Conservation (phyloP, 2,888 invertebrate species). For the Tetragnatha montana region DNA sequence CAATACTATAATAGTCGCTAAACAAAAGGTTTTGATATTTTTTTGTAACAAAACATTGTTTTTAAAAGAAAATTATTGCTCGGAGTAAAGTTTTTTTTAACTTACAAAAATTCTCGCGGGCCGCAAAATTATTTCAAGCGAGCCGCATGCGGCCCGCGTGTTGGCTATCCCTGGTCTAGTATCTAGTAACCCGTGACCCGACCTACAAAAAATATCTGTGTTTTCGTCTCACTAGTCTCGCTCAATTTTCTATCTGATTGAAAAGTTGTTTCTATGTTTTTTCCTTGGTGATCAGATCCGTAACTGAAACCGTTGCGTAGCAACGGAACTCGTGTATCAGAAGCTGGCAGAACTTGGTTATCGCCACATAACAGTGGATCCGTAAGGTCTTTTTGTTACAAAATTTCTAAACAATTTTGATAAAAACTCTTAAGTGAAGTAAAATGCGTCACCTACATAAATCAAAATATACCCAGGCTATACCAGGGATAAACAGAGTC, state of each 20-base stretch:
- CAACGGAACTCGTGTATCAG: slow-evolving; percentile 7
- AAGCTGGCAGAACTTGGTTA: neutral
- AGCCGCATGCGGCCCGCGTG: no score
- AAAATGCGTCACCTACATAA: slow-evolving; percentile 37
- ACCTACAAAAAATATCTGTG: no score
- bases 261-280: neutral
- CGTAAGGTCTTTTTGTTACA: neutral
- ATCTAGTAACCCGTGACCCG: no score
- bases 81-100: no score
- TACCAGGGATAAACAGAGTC: slow-evolving; percentile 55
- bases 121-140: no score
- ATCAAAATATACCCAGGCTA: slow-evolving; percentile 38
- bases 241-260: neutral
- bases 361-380: neutral
- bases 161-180: no score
- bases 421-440: neutral
- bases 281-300: neutral
- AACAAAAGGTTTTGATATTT: no score
- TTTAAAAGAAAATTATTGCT: no score
- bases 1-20: no score
- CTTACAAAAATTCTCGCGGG: no score
- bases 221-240: no score
- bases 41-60: no score
- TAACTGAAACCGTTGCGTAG: slow-evolving; percentile 33
- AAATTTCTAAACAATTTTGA: neutral